phyloP scores from a whole-genome alignment of 1,140 invertebrate species.

The Aphaenogaster rudis region DNA sequence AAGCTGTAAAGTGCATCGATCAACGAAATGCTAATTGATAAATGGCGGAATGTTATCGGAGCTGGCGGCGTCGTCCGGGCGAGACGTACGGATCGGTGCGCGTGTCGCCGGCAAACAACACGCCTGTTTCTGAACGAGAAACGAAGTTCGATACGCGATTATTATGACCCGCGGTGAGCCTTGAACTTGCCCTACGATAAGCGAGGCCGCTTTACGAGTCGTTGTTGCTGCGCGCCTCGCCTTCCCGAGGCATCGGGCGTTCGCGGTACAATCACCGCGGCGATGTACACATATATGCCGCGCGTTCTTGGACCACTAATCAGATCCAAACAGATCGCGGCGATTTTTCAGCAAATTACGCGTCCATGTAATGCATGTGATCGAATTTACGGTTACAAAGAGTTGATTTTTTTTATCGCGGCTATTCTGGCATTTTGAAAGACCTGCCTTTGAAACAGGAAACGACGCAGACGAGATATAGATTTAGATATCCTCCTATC shows the following conservation, averaged over 20 bases:
- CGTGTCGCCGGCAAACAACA: conserved; percentile 78
- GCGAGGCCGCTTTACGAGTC: conserved; percentile 70
- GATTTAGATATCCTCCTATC: background rate
- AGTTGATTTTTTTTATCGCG: background rate
- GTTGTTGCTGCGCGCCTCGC: conserved; percentile 51
- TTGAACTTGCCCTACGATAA: conserved; percentile 87
- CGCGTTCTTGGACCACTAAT: background rate
- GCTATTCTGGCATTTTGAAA: background rate
- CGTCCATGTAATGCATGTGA: background rate
- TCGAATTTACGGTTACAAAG: background rate
- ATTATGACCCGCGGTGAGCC: conserved; percentile 85
- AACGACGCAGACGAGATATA: background rate
- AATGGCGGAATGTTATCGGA: conserved; percentile 38
- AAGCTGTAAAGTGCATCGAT: conserved; percentile 3
- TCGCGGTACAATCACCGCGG: conserved; percentile 1
- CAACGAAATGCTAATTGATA: conserved; percentile 58
- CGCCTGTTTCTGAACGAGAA: conserved; percentile 80
- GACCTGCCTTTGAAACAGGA: background rate
- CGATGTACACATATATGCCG: background rate
- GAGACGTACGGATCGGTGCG: conserved; percentile 26
- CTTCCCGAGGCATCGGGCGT: conserved; percentile 17
- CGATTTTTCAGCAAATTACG: background rate
- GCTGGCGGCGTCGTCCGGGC: conserved; percentile 7
- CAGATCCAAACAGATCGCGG: conserved; percentile 7
- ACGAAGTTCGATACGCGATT: conserved; percentile 83